Evolutionary conservation across 2,113 vertebrate species (phyloP).

Genomic region (Spizaetus ornatus): DNA sequence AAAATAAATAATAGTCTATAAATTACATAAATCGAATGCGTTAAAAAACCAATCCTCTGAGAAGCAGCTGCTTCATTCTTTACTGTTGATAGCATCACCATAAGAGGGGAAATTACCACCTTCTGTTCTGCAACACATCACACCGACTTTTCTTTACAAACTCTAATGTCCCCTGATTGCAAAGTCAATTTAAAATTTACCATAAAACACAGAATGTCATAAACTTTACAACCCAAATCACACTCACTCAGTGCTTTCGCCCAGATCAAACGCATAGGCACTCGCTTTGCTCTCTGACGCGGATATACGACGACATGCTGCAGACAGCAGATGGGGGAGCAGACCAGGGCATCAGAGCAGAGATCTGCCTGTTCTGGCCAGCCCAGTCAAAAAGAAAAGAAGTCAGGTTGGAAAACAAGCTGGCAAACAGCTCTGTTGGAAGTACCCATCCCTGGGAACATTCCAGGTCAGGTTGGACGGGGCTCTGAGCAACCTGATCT

Average conservation of each 20-base stretch:
- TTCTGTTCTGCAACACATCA: constrained; percentile 13
- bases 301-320: neutral
- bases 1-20: neutral
- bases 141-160: neutral
- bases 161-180: neutral
- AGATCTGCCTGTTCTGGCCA: neutral
- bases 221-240: constrained; percentile 37
- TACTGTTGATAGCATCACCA: constrained; percentile 15
- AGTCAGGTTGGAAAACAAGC: neutral
- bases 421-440: neutral
- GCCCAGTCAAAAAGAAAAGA: neutral
- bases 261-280: neutral
- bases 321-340: neutral
- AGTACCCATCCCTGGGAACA: neutral
- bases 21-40: neutral
- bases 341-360: neutral
- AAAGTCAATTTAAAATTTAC: constrained; percentile 42
- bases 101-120: constrained; percentile 40
- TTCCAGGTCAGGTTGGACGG: fast-evolving
- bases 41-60: neutral
- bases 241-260: neutral
- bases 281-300: fast-evolving
- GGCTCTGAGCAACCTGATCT: fast-evolving
- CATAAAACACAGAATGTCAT: constrained; percentile 15
- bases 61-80: constrained; percentile 38